Evolutionary conservation across 2,888 invertebrate species (phyloP), one percentile per base, ranked within the genome.

Genomic region (Chydorus sphaericus): DNA sequence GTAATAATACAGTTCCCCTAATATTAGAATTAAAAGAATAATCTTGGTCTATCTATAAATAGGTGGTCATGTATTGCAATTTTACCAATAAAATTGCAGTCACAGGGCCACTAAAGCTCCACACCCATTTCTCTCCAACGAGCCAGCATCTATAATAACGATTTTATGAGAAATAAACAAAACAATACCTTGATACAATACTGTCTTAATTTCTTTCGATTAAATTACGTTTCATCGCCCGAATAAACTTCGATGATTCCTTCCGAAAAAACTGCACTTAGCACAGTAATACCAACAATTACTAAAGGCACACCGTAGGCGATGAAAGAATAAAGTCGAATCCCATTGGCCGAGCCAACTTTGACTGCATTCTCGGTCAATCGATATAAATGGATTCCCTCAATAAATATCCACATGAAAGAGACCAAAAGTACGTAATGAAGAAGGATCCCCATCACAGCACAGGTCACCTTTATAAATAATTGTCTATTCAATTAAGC

Each of bases 341-440:
- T n/a, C n/a, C n/a, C n/a, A n/a, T n/a, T n/a, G n/a, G n/a, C n/a
- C n/a, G n/a, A n/a, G 55, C 67, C 70, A 1, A 70, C 67, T n/a
- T 73, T 71, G 62, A 75, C 74, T 16, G 74, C 74, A 59, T 67
- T 65, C 38, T 73, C 68, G 11, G 75, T 65, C 68, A 74, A 71
- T 56, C 70, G 66, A 61, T 74, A 73, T 23, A 75, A 67, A 61
- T 74, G 73, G 23, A 73, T 66, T 2, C 75, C 75, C 62, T 75
- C 74, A 48, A 73, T 63, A 56, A 71, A 67, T 74, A 75, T 75
- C 75, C 75, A 75, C 49, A 68, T 66, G 62, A 75, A 73, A 1
- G 73, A 66, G 5, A 69, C 65, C 50, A 73, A 65, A 64, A 74
- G 71, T 58, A 71, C 66, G 63, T 70, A 74, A 61, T 74, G 73